Conservation (phyloP, 2,113 vertebrate species). For the Cyphomyrus discorhynchus region DNA sequence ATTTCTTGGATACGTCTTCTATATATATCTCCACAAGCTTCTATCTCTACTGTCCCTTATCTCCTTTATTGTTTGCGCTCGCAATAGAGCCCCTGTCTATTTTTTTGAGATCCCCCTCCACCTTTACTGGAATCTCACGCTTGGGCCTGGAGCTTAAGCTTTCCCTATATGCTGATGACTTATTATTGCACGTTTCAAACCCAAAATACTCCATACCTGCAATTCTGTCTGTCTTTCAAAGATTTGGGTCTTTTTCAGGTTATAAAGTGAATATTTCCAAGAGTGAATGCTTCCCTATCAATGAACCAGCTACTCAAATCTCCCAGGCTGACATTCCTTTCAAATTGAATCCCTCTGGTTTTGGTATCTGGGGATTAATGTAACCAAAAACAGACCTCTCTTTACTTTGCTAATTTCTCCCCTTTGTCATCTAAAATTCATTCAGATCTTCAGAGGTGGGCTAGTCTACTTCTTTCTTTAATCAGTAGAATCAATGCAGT, state of each 20-base stretch:
- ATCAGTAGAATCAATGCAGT: slow-evolving; percentile 14
- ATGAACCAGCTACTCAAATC: neutral
- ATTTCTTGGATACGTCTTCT: neutral
- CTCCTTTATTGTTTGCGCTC: slow-evolving; percentile 3
- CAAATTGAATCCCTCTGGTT: neutral
- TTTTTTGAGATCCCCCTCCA: neutral
- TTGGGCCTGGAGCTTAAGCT: slow-evolving; percentile 8
- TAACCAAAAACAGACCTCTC: neutral
- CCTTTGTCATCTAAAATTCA: slow-evolving; percentile 9
- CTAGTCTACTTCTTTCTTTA: neutral
- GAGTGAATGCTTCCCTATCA: slow-evolving; percentile 18
- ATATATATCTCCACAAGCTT: neutral
- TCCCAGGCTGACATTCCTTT: neutral
- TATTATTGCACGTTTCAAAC: slow-evolving; percentile 17
- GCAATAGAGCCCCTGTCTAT: slow-evolving; percentile 14
- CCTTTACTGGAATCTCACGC: neutral
- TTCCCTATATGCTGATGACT: slow-evolving; percentile 16
- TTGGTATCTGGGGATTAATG: slow-evolving; percentile 20
- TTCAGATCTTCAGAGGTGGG: slow-evolving; percentile 12
- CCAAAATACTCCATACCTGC: neutral
- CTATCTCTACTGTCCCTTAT: slow-evolving; percentile 9
- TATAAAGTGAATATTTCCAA: slow-evolving; percentile 13
- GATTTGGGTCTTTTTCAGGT: slow-evolving; percentile 9
- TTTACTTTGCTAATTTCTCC: neutral
- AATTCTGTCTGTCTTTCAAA: slow-evolving; percentile 3